These are phyloP conservation scores for Xiphydria camelus DNA, from an alignment of 2,888 invertebrate species.

Conservation along the genomic window DNA sequence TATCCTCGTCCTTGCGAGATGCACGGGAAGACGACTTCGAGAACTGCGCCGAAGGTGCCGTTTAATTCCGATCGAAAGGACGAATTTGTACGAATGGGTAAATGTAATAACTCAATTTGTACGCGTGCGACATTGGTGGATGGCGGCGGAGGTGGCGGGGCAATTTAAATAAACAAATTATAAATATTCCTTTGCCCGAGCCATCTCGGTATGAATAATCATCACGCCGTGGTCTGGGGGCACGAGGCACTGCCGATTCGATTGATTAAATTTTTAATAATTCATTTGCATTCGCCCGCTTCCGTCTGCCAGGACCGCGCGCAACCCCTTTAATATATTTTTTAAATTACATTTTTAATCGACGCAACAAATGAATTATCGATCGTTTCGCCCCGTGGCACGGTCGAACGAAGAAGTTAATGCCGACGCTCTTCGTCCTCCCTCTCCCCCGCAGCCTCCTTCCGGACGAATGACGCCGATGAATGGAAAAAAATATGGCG, in stretches of 20 bases:
- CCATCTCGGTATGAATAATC: slow-evolving; percentile 57
- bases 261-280: slow-evolving; percentile 58
- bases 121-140: slow-evolving; percentile 31
- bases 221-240: slow-evolving; percentile 46
- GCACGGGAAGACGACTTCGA: too few species aligned
- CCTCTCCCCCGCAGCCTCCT: not conserved
- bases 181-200: slow-evolving; percentile 55
- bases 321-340: slow-evolving; percentile 51
- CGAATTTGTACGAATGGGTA: too few species aligned
- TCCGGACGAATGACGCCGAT: too few species aligned
- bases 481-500: too few species aligned
- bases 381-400: slow-evolving; percentile 35
- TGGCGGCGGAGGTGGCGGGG: slow-evolving; percentile 15
- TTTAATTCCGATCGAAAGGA: too few species aligned
- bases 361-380: slow-evolving; percentile 54
- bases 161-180: slow-evolving; percentile 58
- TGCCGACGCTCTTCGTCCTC: slow-evolving; percentile 5
- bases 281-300: slow-evolving; percentile 54
- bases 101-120: slow-evolving; percentile 54
- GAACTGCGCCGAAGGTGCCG: too few species aligned
- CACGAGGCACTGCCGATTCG: slow-evolving; percentile 51
- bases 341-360: slow-evolving; percentile 56
- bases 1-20: too few species aligned
- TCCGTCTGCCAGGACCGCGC: slow-evolving; percentile 12
- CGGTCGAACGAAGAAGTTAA: slow-evolving; percentile 25